Base-by-base conservation (phyloP, 2,888 invertebrate genomes). In the Gari tellinella region DNA sequence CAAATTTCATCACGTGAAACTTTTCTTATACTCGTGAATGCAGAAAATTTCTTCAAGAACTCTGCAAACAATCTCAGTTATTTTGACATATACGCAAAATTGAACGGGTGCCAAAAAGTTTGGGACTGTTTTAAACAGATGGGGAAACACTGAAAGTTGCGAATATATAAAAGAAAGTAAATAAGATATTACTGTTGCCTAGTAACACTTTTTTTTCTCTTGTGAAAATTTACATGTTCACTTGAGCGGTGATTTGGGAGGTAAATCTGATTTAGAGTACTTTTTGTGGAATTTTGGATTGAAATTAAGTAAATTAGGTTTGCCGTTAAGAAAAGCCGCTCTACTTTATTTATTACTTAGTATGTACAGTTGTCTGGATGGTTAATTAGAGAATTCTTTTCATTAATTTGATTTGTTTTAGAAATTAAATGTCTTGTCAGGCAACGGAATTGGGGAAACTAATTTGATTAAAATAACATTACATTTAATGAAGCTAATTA, bases 41-140 rank as follows among this genome's bases (percentile, higher is more conserved):
- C 60, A n/a, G 60, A 60, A 60, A 60, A 60, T 60, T 60, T 60
- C 23, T 56, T 48, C 15, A 48, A 26, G 48, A 60, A 14, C 48
- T 37, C 46, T 26, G 38, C 31, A 60, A 60, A 60, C 37, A 17
- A 48, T 52, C 51, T 25, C 14, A 19, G 62, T 15, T 51, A 62
- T 62, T 62, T 52, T 62, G 62, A 62, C 52, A 52, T 62, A 49
- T 62, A 62, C 52, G 51, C 26, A 23, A 62, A 62, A 51, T 8
- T 45, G 58, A 58, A 45, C 26, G n/a, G 15, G 26, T 58, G 58
- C 58, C 58, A 58, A 45, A 21, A 43, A 58, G 21, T 26, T 58
- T 52, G 43, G 51, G 52, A 37, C 52, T 51, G 40, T 45, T 62
- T 52, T 31, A 62, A 45, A 31, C 31, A 31, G 31, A 31, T 31